phyloP scores from a whole-genome alignment of 2,888 invertebrate genomes.

The Andricus quercusramuli region DNA sequence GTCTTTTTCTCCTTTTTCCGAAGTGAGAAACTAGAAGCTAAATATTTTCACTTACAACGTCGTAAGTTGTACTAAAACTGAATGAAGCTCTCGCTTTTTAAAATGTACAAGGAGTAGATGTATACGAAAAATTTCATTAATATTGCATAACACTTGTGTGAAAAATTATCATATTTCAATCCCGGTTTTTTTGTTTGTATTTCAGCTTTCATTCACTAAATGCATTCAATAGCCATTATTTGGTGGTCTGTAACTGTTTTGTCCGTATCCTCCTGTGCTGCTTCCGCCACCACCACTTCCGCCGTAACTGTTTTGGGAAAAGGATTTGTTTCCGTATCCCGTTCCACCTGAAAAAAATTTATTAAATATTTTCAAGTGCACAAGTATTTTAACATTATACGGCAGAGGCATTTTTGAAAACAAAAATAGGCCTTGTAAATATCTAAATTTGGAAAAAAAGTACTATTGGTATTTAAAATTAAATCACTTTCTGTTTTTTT shows the following conservation, averaged over 20 bases:
- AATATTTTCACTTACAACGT: slow-evolving; percentile 9
- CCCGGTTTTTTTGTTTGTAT: not conserved
- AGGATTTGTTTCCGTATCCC: slow-evolving; percentile 67
- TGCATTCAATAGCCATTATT: slow-evolving; percentile 72
- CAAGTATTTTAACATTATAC: not conserved
- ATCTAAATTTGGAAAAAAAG: too few relatives aligned
- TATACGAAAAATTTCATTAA: not conserved
- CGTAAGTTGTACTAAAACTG: not conserved
- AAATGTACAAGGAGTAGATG: slow-evolving; percentile 9
- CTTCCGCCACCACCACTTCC: slow-evolving; percentile 44
- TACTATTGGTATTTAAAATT: too few relatives aligned
- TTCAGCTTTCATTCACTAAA: not conserved
- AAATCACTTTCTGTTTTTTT: too few relatives aligned
- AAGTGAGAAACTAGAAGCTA: not conserved
- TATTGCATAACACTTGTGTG: slow-evolving; percentile 21
- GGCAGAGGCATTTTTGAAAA: too few relatives aligned
- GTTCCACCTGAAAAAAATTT: slow-evolving; percentile 47
- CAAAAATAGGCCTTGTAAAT: too few relatives aligned
- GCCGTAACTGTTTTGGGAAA: slow-evolving; percentile 63
- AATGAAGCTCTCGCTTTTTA: not conserved
- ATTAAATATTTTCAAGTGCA: not conserved
- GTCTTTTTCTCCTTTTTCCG: slow-evolving; percentile 1
- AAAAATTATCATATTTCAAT: slow-evolving; percentile 5
- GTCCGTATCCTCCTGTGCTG: slow-evolving; percentile 46
- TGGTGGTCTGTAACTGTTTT: slow-evolving; percentile 62